phyloP scores from a whole-genome alignment of 2,797 vertebrate species.

The Lacerta agilis region DNA sequence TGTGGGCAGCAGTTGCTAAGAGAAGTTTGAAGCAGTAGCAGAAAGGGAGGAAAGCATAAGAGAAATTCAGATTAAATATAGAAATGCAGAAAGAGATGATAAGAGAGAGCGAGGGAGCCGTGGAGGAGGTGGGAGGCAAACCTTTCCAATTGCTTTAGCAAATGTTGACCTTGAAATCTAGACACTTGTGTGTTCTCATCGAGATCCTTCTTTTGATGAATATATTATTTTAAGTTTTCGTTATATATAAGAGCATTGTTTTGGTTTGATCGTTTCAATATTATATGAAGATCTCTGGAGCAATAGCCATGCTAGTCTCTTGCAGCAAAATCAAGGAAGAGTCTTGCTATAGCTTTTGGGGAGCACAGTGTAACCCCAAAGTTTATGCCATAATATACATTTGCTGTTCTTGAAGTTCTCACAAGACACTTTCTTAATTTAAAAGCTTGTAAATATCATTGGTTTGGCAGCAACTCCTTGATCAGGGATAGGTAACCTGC shows the following conservation, averaged over 20 bases:
- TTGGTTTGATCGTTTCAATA: background rate
- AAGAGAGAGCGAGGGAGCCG: background rate
- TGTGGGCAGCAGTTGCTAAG: slow-evolving; percentile 11
- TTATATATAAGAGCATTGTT: background rate
- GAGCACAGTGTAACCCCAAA: background rate
- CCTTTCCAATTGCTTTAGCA: background rate
- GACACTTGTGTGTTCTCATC: background rate
- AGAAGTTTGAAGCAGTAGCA: background rate
- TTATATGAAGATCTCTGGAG: background rate
- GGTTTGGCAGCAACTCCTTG: too few species aligned
- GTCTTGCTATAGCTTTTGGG: background rate
- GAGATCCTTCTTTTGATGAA: background rate
- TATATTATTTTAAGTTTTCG: background rate
- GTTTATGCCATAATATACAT: background rate
- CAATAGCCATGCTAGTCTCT: background rate
- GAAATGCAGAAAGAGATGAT: background rate
- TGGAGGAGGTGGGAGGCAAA: background rate
- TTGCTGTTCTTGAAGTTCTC: background rate
- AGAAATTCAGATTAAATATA: slow-evolving; percentile 5
- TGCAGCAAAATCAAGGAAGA: background rate
- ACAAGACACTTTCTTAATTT: too few species aligned
- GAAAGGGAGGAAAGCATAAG: background rate
- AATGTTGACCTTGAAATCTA: background rate
- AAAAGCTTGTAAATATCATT: background rate
- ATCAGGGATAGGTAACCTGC: too few species aligned